Percentiles rank a stretch among this genome's conserved stretches.
These are phyloP conservation scores for Sylvia borin DNA, from an alignment of 2,797 vertebrate species.

Conservation along the genomic window DNA sequence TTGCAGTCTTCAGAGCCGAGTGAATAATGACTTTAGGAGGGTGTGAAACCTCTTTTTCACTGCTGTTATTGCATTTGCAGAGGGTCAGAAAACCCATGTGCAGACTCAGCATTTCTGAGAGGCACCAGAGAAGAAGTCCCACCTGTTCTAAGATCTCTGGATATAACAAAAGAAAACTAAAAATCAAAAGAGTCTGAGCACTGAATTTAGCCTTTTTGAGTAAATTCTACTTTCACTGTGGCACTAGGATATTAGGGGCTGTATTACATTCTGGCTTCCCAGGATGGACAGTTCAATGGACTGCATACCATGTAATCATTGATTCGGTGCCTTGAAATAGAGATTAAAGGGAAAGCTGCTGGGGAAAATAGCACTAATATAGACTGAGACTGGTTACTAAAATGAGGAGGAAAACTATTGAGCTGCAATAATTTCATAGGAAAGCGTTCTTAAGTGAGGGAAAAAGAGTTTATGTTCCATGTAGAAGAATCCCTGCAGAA, in stretches of 20 bases:
- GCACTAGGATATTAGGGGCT: background rate
- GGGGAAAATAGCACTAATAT: slow-evolving; percentile 39
- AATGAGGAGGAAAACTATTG: slow-evolving; percentile 60
- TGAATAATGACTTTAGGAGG: background rate
- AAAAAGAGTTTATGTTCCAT: slow-evolving; percentile 72
- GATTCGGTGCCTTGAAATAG: background rate
- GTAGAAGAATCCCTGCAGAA: slow-evolving; percentile 74
- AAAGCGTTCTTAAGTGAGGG: slow-evolving; percentile 58
- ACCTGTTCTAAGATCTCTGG: background rate
- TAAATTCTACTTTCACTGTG: background rate
- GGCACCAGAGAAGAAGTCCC: background rate
- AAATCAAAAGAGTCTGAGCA: background rate
- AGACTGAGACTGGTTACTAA: slow-evolving; percentile 47
- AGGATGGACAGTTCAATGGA: background rate
- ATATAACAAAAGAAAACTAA: background rate
- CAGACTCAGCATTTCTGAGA: background rate
- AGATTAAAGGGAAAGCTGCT: slow-evolving; percentile 28
- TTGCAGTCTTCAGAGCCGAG: background rate
- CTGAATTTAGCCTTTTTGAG: background rate
- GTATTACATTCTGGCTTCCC: background rate
- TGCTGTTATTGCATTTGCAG: background rate
- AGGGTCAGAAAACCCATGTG: background rate
- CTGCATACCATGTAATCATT: background rate
- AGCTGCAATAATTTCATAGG: slow-evolving; percentile 60
- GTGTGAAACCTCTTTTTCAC: background rate